These are phyloP conservation scores for Synanthedon vespiformis DNA, from an alignment of 2,888 invertebrate species.

Conservation along the genomic window DNA sequence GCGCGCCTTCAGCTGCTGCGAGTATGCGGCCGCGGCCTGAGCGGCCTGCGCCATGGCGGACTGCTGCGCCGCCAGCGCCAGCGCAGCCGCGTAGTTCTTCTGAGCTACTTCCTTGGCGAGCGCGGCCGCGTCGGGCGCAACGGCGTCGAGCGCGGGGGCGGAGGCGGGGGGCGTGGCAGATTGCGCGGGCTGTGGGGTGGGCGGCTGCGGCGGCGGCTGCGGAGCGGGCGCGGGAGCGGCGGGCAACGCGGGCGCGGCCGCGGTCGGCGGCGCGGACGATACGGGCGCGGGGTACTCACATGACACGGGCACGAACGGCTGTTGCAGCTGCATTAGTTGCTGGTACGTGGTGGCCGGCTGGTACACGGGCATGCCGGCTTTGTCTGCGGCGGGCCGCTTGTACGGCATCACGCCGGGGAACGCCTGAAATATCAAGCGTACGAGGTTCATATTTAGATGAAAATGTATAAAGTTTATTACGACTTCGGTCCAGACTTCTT, in stretches of 20 bases:
- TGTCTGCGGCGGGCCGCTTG: constrained; percentile 96
- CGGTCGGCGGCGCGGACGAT: constrained; percentile 73
- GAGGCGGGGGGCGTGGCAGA: constrained; percentile 9
- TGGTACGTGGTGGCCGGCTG: constrained; percentile 94
- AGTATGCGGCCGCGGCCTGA: constrained; percentile 55
- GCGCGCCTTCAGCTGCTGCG: constrained; percentile 68
- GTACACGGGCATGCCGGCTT: constrained; percentile 96
- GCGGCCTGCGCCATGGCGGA: constrained; percentile 60
- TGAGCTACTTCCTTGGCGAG: constrained; percentile 86
- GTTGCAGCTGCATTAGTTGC: constrained; percentile 94
- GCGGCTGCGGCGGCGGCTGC: constrained; percentile 10
- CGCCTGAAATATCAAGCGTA: constrained; percentile 71
- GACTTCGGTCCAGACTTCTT: not conserved
- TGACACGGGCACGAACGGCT: constrained; percentile 98
- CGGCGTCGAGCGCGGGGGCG: constrained; percentile 26
- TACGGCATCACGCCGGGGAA: constrained; percentile 96
- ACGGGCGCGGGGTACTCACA: constrained; percentile 93
- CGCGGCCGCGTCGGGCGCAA: constrained; percentile 72
- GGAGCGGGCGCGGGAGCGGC: constrained; percentile 11
- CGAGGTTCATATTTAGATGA: not conserved
- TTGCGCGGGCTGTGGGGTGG: constrained; percentile 13
- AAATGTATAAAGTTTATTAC: no score
- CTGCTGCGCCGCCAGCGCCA: constrained; percentile 61
- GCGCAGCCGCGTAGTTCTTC: constrained; percentile 82
- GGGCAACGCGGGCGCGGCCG: constrained; percentile 26